These are phyloP conservation scores for Eurystomus glaucurus DNA, from an alignment of 2,797 vertebrate species.

Conservation along the genomic window DNA sequence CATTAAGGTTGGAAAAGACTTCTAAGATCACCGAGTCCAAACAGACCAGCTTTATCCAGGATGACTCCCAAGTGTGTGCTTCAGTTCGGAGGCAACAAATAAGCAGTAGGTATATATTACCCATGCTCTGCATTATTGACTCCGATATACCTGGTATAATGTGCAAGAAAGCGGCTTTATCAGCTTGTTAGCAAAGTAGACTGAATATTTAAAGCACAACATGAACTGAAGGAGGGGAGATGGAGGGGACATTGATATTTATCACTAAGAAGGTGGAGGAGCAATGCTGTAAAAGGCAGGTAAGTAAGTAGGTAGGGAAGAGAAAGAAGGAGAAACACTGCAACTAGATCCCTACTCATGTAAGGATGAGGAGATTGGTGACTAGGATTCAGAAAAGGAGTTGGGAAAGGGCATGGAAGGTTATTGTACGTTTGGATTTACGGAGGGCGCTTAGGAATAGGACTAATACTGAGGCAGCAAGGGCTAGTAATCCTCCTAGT, in stretches of 20 bases:
- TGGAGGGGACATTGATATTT: background rate
- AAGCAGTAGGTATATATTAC: background rate
- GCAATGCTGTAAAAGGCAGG: background rate
- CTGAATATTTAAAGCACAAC: fast-evolving
- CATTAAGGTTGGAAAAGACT: too few species aligned
- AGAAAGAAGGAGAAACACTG: background rate
- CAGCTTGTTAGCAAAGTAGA: background rate
- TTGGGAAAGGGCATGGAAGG: too few species aligned
- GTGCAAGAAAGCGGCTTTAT: background rate
- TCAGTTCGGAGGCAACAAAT: background rate
- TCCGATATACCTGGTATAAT: too few species aligned
- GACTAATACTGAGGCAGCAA: too few species aligned
- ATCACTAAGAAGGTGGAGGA: background rate
- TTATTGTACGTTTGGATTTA: too few species aligned
- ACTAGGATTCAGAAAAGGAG: too few species aligned
- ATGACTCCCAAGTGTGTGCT: background rate
- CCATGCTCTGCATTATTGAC: background rate
- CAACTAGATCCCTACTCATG: background rate
- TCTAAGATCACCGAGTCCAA: too few species aligned
- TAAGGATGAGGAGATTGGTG: too few species aligned
- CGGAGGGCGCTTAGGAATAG: too few species aligned
- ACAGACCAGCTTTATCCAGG: background rate
- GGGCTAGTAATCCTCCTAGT: too few species aligned
- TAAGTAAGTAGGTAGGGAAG: background rate
- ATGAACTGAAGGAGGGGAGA: background rate